Base-by-base conservation (phyloP, 1,140 invertebrate genomes). In the Aphaenogaster floridana region DNA sequence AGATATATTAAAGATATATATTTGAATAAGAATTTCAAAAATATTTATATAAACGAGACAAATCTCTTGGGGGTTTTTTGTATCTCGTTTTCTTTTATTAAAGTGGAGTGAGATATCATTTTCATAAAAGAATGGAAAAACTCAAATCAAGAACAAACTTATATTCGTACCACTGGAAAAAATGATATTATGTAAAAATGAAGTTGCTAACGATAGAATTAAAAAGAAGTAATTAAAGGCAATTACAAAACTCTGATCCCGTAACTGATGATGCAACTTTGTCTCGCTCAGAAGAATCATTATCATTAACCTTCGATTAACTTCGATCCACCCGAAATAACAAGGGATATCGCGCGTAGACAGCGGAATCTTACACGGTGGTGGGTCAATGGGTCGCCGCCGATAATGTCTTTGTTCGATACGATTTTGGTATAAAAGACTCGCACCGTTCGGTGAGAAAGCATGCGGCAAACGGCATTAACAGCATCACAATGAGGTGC, bases 351-450 rank as follows among this genome's bases (percentile, higher is more conserved):
- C 88, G 80, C 87, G 50, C 34, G 52, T 79, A 88, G 84, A 88
- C 69, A 45, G 52, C 48, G 74, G 86, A 91, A 91, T 92, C 87
- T 84, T 88, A 57, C 77, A 66, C 69, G 86, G 87, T 66, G 78
- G 36, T 87, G 11, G 90, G 76, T 86, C 86, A 88, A 90, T 64
- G 86, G 94, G 93, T 93, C 93, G 78, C 28, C 79, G 92, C 48
- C 86, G 94, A 95, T 95, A 94, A 84, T 84, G 64, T 21, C 66
- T 64, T 92, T 88, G 86, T 79, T 86, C 72, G 95, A 95, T 95
- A 94, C 63, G 68, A 92, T 92, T 92, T 90, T 87, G 74, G 94
- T 95, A 95, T 95, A 95, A 95, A 95, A 95, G 93, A 77, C 84
- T 74, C 77, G 57, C 63, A 8, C 34, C 8, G 36, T 57, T 39